Evolutionary conservation across 2,113 vertebrate genomes (phyloP).

Genomic region (Eretmochelys imbricata): DNA sequence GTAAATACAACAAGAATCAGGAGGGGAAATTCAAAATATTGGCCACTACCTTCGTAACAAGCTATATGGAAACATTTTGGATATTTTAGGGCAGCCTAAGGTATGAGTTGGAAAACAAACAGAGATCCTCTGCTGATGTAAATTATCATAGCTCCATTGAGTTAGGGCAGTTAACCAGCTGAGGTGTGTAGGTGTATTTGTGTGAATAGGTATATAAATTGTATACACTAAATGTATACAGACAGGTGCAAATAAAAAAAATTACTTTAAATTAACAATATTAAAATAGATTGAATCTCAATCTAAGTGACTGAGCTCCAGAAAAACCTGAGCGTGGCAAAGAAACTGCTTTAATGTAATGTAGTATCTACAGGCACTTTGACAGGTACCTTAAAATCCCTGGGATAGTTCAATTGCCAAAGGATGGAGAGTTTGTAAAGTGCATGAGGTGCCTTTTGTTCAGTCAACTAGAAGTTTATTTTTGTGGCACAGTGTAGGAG

Average conservation of each 20-base stretch:
- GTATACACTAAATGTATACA: not conserved
- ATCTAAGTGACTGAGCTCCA: not conserved
- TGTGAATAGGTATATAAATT: not conserved
- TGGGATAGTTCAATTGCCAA: not conserved
- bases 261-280: not conserved
- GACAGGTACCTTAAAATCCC: not conserved
- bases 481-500: not conserved
- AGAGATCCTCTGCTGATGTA: not conserved
- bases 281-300: not conserved
- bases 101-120: not conserved
- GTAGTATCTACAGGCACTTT: conserved; percentile 24
- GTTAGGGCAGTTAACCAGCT: not conserved
- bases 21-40: not conserved
- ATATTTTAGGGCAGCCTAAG: not conserved
- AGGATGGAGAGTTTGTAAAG: conserved; percentile 7
- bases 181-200: not conserved
- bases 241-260: not conserved
- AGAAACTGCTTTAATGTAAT: conserved; percentile 7
- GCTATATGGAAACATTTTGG: not conserved
- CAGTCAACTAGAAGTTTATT: not conserved
- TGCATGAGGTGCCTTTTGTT: not conserved
- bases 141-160: not conserved
- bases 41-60: not conserved
- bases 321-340: conserved; percentile 36
- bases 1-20: not conserved